phyloP scores from a whole-genome alignment of 2,888 invertebrate species.

The Melitaea athalia region DNA sequence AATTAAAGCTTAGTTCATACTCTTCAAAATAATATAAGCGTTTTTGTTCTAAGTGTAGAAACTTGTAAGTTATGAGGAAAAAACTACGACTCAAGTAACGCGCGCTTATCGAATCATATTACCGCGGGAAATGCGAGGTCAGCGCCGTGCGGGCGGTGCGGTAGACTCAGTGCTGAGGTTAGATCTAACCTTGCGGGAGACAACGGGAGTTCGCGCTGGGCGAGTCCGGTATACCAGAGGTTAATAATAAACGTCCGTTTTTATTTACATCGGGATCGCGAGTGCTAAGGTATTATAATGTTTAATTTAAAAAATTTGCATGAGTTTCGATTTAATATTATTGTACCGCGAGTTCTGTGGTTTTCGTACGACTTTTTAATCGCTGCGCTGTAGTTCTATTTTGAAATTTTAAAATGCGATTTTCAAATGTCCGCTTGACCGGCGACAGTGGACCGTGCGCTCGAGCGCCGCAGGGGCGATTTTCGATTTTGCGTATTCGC shows the following conservation, averaged over 20 bases:
- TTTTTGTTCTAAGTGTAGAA: too few species aligned
- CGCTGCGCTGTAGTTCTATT: slow-evolving; percentile 15
- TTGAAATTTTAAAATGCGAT: slow-evolving; percentile 23
- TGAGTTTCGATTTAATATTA: slow-evolving; percentile 5
- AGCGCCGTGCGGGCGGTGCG: too few species aligned
- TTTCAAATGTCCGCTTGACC: slow-evolving; percentile 24
- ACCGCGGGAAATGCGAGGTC: too few species aligned
- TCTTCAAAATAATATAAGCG: too few species aligned
- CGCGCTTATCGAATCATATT: too few species aligned
- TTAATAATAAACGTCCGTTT: slow-evolving; percentile 30
- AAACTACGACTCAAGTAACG: too few species aligned
- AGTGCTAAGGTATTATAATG: slow-evolving; percentile 22
- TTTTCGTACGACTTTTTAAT: slow-evolving; percentile 17
- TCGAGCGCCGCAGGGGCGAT: slow-evolving; percentile 70
- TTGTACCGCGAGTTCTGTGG: slow-evolving; percentile 1
- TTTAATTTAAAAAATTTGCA: slow-evolving; percentile 29
- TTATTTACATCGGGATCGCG: slow-evolving; percentile 13
- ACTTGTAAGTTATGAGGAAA: too few species aligned
- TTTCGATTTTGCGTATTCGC: slow-evolving; percentile 68
- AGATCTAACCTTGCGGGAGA: too few species aligned
- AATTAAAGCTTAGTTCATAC: too few species aligned
- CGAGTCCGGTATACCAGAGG: too few species aligned
- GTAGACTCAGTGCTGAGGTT: too few species aligned
- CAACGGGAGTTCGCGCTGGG: too few species aligned
- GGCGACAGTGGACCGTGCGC: slow-evolving; percentile 38